Evolutionary conservation across 2,888 invertebrate species (phyloP), one percentile per base, ranked within the genome.

Genomic region (Trichacis sp.): DNA sequence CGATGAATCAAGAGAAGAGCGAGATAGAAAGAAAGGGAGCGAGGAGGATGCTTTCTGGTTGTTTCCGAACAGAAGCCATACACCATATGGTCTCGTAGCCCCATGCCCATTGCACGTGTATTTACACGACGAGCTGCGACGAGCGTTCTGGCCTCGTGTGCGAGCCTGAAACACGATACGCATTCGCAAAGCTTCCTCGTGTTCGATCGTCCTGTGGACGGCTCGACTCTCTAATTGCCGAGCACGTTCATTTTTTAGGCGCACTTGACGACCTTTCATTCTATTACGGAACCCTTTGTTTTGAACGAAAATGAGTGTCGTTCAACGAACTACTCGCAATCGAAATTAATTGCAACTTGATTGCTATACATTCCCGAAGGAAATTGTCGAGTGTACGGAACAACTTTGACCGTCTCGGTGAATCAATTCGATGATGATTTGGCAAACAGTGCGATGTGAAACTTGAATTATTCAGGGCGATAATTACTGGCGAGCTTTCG

Each of bases 1-100:
- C 11, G 2, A 33, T 9, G n/a, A 33, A 33, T 24, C 24, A 46
- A 43, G 46, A 45, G 38, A 58, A 38, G 36, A 14, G 38, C 24
- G 9, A 43, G 46, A 42, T 14, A 42, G 29, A 42, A 15, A 42
- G 36, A 43, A 19, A 11, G 17, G 24, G 6, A 52, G 52, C 15
- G 36, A 29, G 20, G 45, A 36, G 55, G 54, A 64, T 55, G 68
- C 50, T 64, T 64, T 69, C 58, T 72, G 62, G 73, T 71, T 72
- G 70, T 79, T 79, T 78, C 73, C 73, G 76, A 77, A 75, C 78
- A 77, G 81, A 82, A 81, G 80, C 81, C 82, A 53, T 81, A 74
- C 73, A 69, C 67, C 65, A 64, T 66, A 73, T 64, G 70, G 65
- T 69, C 60, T 66, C 55, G n/a, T n/a, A 68, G 70, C 71, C 57